Percentiles rank a stretch among this genome's conserved stretches.
phyloP scores from a whole-genome alignment of 2,888 invertebrate species.

The Dynastes maya region DNA sequence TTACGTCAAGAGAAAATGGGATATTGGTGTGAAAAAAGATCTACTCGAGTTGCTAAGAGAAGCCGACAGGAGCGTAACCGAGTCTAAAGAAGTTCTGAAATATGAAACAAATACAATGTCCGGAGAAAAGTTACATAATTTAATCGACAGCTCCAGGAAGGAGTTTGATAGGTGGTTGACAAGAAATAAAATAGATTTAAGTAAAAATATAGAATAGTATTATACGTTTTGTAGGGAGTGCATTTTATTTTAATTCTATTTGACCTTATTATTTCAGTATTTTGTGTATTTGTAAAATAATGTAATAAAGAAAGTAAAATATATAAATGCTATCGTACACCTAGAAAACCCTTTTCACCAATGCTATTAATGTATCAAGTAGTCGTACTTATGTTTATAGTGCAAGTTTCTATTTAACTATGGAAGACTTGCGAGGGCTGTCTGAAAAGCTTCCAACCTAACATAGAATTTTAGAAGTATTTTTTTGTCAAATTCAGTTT shows the following conservation, averaged over 20 bases:
- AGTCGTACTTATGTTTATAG: too few relatives aligned
- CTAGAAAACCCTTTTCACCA: too few relatives aligned
- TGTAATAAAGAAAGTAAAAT: too few relatives aligned
- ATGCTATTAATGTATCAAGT: too few relatives aligned
- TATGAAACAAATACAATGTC: constrained; percentile 74
- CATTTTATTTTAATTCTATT: background rate
- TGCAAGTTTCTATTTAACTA: too few relatives aligned
- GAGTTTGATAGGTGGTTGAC: constrained; percentile 72
- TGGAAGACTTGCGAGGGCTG: too few relatives aligned
- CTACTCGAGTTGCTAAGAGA: constrained; percentile 70
- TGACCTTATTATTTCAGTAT: constrained; percentile 44
- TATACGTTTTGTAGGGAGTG: constrained; percentile 17
- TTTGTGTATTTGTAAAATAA: background rate
- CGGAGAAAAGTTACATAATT: constrained; percentile 72
- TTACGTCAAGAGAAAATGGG: constrained; percentile 70
- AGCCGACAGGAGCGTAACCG: constrained; percentile 70
- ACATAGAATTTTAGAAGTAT: too few relatives aligned
- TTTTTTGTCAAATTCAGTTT: too few relatives aligned
- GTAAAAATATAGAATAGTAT: constrained; percentile 54
- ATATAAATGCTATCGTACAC: too few relatives aligned
- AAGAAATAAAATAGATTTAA: constrained; percentile 67
- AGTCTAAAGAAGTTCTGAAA: constrained; percentile 70
- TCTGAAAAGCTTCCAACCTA: too few relatives aligned
- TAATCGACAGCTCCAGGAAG: constrained; percentile 71
- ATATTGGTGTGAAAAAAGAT: constrained; percentile 68